Evolutionary conservation across 2,797 vertebrate genomes (phyloP).

Genomic region (Fundulus diaphanus): DNA sequence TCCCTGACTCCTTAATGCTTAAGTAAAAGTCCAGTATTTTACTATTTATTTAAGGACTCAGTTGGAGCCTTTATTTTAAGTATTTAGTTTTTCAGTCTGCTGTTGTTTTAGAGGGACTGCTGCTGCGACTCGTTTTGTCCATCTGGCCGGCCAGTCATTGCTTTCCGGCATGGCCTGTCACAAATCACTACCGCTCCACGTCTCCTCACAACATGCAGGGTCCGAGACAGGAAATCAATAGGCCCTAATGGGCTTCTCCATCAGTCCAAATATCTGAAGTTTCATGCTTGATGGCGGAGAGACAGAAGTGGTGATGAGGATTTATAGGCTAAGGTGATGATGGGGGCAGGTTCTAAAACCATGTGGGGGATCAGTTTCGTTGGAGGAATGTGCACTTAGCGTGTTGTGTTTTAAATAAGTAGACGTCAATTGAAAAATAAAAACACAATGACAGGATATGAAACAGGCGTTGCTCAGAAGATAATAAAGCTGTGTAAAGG

Average conservation of each 20-base stretch:
- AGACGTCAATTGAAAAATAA: background rate
- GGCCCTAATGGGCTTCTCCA: constrained; percentile 70
- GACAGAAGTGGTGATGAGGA: constrained; percentile 32
- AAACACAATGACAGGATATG: background rate
- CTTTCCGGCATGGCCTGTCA: constrained; percentile 59
- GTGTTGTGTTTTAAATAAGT: background rate
- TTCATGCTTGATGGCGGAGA: constrained; percentile 63
- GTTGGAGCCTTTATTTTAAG: constrained; percentile 11
- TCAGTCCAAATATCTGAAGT: constrained; percentile 74
- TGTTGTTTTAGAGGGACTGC: constrained; percentile 27
- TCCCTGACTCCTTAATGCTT: background rate
- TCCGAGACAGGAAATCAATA: constrained; percentile 78
- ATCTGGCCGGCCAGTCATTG: constrained; percentile 38
- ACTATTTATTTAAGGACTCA: background rate
- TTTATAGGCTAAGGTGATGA: constrained; percentile 43
- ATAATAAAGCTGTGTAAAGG: no score
- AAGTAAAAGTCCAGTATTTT: background rate
- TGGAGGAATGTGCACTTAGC: constrained; percentile 13
- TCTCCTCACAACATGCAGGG: constrained; percentile 52
- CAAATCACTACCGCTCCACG: constrained; percentile 72
- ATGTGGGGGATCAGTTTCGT: constrained; percentile 5
- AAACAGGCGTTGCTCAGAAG: no score
- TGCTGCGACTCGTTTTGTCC: constrained; percentile 27
- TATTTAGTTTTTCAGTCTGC: constrained; percentile 8
- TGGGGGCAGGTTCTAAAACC: constrained; percentile 22